Evolutionary conservation across 2,797 vertebrate genomes (phyloP).

Genomic region (Poeciliopsis paucimaculata): DNA sequence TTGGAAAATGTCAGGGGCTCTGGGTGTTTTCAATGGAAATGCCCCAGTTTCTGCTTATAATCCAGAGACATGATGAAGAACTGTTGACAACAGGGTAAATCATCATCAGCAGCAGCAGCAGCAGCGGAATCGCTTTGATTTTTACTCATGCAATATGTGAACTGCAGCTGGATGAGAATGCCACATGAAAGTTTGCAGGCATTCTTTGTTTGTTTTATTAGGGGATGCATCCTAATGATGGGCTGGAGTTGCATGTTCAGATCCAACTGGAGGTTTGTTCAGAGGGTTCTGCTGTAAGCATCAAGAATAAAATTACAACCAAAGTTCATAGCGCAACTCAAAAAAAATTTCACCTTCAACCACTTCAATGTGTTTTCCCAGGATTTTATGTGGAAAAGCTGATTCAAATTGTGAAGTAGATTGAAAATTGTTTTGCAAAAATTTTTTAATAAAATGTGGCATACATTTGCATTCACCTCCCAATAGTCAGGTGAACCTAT

Average conservation of each 20-base stretch:
- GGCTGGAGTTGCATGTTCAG: neutral
- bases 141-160: neutral
- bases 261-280: neutral
- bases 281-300: neutral
- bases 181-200: neutral
- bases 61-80: constrained; percentile 1
- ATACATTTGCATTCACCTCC: neutral
- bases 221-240: neutral
- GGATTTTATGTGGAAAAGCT: neutral
- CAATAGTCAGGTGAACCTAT: neutral
- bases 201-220: neutral
- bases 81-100: neutral
- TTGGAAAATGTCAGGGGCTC: constrained; percentile 2
- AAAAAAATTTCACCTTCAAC: neutral
- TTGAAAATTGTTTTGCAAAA: neutral
- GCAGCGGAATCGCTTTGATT: neutral
- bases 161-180: neutral
- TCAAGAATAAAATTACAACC: neutral
- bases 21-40: constrained; percentile 14
- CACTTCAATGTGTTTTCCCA: neutral
- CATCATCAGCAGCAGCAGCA: neutral
- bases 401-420: neutral
- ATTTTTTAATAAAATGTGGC: neutral
- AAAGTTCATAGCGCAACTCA: neutral
- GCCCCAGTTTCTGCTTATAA: constrained; percentile 6